Evolutionary conservation across 1,140 invertebrate genomes (phyloP), one percentile per base, ranked within the genome.

Genomic region (Rhyzopertha dominica): DNA sequence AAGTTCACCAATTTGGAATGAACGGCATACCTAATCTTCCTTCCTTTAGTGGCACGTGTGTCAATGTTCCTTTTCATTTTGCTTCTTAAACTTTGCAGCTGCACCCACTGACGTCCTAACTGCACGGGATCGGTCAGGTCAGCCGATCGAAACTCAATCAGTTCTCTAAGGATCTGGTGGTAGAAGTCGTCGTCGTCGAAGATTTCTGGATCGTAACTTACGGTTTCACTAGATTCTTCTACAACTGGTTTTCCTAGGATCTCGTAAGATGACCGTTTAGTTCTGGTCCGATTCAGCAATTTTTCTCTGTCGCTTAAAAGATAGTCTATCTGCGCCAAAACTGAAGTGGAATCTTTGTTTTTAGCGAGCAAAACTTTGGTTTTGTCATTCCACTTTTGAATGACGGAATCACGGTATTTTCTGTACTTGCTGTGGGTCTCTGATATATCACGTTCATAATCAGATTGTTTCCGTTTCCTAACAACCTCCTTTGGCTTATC

Each of bases 181-280:
- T 98, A 98, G 65, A 97, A 98, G 67, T 98, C 95, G 66, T 86
- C 86, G 66, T 98, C 95, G 66, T 98, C 93, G 73, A 90, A 98
- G 61, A 96, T 88, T 73, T 98, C 89, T 0, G 69, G 45, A 67
- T 91, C 84, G 51, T 82, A 80, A 52, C 85, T 80, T 58, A 82
- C 77, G 23, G 14, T 71, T 67, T 57, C 70, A 69, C n/a, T 68
- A 54, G 16, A 70, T 14, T 69, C 65, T 13, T 66, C 61, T 22
- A 65, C 54, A 9, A 67, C 55, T 44, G 67, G 53, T 56, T 79
- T 75, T 2, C 88, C 87, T 17, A 90, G 55, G 35, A 88, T 80
- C 35, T 77, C 67, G 62, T 88, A 91, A 31, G 81, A 75, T 0
- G 81, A 82, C 51, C 90, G 70, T 58, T 87, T 86, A 2, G 85